Percentiles rank a stretch among this genome's conserved stretches.
These are phyloP conservation scores for Calonectris borealis DNA, from an alignment of 2,113 vertebrate species.

Conservation along the genomic window DNA sequence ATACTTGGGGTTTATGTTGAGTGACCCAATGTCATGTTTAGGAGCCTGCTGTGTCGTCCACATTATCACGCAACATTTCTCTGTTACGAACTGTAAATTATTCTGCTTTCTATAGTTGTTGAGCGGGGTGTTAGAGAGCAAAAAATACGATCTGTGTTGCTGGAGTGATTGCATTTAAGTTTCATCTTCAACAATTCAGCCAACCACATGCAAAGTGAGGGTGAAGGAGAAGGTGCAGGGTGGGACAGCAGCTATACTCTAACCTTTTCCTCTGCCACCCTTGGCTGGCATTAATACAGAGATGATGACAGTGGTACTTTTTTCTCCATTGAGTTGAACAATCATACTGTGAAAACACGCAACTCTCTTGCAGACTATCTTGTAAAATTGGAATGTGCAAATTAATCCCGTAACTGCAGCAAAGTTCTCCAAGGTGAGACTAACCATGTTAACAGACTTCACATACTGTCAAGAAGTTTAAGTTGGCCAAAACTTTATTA, in stretches of 20 bases:
- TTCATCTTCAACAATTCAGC: not conserved
- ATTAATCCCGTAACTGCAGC: not conserved
- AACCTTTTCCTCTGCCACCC: not conserved
- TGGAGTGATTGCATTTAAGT: not conserved
- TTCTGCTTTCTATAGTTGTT: not conserved
- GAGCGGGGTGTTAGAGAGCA: not conserved
- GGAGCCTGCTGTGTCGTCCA: not conserved
- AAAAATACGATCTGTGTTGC: not conserved
- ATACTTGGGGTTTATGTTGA: not conserved
- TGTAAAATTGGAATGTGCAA: not conserved
- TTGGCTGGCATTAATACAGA: not conserved
- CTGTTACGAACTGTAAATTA: fast-evolving
- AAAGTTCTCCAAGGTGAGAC: not conserved
- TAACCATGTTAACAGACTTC: not conserved
- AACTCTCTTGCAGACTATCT: not conserved
- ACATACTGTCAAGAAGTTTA: not conserved
- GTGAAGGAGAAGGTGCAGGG: not conserved
- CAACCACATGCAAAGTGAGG: not conserved
- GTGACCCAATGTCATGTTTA: not conserved
- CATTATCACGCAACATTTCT: not conserved
- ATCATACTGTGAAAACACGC: not conserved
- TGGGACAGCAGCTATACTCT: not conserved
- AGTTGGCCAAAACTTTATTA: not conserved
- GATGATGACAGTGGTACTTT: not conserved
- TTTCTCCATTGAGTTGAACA: not conserved